Conservation (phyloP, 2,797 vertebrate species). For the Melanotaenia nigrans region DNA sequence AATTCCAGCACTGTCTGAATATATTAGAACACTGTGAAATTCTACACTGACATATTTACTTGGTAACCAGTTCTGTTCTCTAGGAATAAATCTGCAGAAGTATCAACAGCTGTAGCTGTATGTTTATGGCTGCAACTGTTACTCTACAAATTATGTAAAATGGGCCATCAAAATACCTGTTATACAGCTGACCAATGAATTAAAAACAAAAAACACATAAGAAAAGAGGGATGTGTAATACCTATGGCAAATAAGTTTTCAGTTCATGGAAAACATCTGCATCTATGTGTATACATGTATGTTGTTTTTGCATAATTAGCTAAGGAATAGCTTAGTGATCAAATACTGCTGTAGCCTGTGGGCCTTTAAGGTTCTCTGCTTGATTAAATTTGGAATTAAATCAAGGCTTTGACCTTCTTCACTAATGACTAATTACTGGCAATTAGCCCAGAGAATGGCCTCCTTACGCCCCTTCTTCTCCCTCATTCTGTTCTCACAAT, state of each 20-base stretch:
- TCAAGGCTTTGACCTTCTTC: conserved; percentile 81
- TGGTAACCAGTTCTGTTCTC: neutral
- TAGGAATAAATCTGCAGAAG: neutral
- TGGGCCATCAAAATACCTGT: conserved; percentile 1
- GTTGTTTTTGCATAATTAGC: conserved; percentile 53
- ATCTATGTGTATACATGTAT: conserved; percentile 23
- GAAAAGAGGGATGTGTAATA: neutral
- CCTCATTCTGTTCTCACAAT: conserved; percentile 65
- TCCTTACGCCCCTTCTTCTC: conserved; percentile 62
- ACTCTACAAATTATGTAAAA: conserved; percentile 12
- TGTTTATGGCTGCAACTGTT: conserved; percentile 2
- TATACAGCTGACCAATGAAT: conserved; percentile 6
- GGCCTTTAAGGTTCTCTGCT: conserved; percentile 72
- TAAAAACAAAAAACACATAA: conserved; percentile 8
- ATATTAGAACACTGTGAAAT: neutral
- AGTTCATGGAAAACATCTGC: conserved; percentile 2
- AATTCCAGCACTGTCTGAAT: neutral
- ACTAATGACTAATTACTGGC: conserved; percentile 83
- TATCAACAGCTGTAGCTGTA: conserved; percentile 1
- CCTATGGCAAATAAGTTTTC: neutral
- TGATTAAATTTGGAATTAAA: conserved; percentile 82
- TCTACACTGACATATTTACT: neutral
- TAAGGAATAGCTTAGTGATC: conserved; percentile 45
- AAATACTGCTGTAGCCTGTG: conserved; percentile 49
- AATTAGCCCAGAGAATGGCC: conserved; percentile 78